A percentile compares a stretch with the other conserved stretches of the same genome.
Conservation (phyloP, 2,888 invertebrate genomes). For the Andricus quercusramuli region DNA sequence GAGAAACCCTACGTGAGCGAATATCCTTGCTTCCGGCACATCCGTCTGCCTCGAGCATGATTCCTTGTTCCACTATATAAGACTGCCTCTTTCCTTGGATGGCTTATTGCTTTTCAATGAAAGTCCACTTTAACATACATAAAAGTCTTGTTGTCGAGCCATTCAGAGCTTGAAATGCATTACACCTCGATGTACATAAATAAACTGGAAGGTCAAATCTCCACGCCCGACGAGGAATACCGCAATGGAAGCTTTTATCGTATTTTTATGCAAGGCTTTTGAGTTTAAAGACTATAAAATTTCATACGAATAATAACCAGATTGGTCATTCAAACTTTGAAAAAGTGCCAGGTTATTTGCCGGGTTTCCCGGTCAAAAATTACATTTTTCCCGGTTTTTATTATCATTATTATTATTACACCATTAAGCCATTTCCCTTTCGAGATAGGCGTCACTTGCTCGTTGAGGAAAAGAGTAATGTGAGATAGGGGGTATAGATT, state of each 20-base stretch:
- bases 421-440: no score
- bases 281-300: neutral
- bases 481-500: no score
- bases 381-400: no score
- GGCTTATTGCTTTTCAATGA: constrained; percentile 30
- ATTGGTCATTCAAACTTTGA: no score
- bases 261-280: neutral
- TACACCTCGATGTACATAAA: constrained; percentile 35
- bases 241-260: constrained; percentile 13
- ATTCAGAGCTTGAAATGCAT: constrained; percentile 34
- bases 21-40: constrained; percentile 59
- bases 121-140: constrained; percentile 32
- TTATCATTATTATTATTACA: no score
- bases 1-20: constrained; percentile 53
- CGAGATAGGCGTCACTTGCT: no score
- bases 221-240: neutral
- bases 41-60: constrained; percentile 54
- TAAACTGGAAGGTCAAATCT: constrained; percentile 31
- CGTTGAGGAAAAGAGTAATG: no score
- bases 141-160: constrained; percentile 38
- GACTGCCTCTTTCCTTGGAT: constrained; percentile 28
- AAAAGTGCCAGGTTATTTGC: no score
- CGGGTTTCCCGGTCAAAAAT: no score
- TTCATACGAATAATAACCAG: no score
- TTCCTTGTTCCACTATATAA: constrained; percentile 42